phyloP scores from a whole-genome alignment of 1,140 invertebrate genomes.

The Tenebrio molitor region DNA sequence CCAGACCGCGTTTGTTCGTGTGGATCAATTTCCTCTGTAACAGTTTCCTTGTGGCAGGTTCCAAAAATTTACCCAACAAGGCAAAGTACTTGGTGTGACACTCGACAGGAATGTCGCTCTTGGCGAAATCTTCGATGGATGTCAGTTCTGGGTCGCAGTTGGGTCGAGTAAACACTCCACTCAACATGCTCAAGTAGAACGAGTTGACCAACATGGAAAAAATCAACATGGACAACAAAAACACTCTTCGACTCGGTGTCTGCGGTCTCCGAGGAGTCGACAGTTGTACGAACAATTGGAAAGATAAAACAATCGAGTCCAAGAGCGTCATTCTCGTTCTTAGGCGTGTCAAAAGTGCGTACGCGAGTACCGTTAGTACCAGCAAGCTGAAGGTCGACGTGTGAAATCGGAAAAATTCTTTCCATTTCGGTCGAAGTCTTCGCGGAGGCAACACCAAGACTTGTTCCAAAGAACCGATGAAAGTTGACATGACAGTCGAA shows the following conservation, averaged over 20 bases:
- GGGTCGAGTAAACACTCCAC: conserved; percentile 4
- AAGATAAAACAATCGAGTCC: neutral
- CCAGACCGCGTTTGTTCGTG: too few species aligned
- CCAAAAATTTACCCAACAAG: neutral
- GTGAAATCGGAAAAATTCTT: conserved; percentile 1
- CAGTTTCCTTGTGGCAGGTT: neutral
- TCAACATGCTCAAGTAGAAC: conserved; percentile 5
- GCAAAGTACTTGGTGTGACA: neutral
- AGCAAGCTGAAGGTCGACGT: neutral
- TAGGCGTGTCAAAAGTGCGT: neutral
- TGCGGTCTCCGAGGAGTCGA: neutral
- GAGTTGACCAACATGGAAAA: neutral
- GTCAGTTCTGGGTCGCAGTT: neutral
- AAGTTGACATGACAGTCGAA: too few species aligned
- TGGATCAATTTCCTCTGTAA: neutral
- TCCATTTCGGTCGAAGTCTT: neutral
- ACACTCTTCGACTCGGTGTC: neutral
- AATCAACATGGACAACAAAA: conserved; percentile 4
- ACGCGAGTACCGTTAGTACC: neutral
- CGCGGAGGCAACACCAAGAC: neutral
- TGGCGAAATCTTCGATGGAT: neutral
- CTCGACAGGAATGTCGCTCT: neutral
- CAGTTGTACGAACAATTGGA: conserved; percentile 7
- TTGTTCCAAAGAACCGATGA: neutral
- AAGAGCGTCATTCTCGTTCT: neutral